These are phyloP conservation scores for Apodemia duryi DNA, from an alignment of 2,888 invertebrate genomes.

Conservation along the genomic window DNA sequence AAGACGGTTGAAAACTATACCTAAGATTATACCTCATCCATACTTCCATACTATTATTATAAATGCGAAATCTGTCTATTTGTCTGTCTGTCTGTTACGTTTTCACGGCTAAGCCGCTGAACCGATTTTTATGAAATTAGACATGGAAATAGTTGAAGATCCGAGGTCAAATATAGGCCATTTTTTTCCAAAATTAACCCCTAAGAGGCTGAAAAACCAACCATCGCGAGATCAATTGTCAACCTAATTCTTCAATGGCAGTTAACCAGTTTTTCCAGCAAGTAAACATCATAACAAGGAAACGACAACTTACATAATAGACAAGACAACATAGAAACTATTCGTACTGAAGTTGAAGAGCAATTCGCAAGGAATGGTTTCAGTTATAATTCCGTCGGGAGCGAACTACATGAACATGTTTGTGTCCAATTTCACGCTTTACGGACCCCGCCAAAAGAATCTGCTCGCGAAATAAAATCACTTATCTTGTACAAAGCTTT, in stretches of 20 bases:
- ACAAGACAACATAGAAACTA: slow-evolving; percentile 11
- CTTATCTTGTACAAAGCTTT: slow-evolving; percentile 32
- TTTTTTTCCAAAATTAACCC: too few relatives aligned
- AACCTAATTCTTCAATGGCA: neutral
- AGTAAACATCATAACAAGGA: slow-evolving; percentile 5
- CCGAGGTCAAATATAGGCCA: too few relatives aligned
- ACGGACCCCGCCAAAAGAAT: slow-evolving; percentile 48
- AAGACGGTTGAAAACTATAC: too few relatives aligned
- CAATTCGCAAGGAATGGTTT: slow-evolving; percentile 22
- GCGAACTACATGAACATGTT: slow-evolving; percentile 49
- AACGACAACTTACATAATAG: slow-evolving; percentile 6
- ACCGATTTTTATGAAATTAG: too few relatives aligned
- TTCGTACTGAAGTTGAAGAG: slow-evolving; percentile 12
- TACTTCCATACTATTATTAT: too few relatives aligned
- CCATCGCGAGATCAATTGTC: neutral
- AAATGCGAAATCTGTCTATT: too few relatives aligned
- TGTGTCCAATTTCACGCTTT: slow-evolving; percentile 65
- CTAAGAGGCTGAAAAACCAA: too few relatives aligned
- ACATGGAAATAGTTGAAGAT: too few relatives aligned
- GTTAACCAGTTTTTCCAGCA: neutral
- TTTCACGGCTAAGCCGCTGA: too few relatives aligned
- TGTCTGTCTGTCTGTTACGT: too few relatives aligned
- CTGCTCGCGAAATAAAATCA: slow-evolving; percentile 47
- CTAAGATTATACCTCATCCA: too few relatives aligned
- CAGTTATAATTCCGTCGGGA: slow-evolving; percentile 26